These are phyloP conservation scores for Hypothenemus hampei DNA, from an alignment of 1,140 invertebrate genomes.

Conservation along the genomic window DNA sequence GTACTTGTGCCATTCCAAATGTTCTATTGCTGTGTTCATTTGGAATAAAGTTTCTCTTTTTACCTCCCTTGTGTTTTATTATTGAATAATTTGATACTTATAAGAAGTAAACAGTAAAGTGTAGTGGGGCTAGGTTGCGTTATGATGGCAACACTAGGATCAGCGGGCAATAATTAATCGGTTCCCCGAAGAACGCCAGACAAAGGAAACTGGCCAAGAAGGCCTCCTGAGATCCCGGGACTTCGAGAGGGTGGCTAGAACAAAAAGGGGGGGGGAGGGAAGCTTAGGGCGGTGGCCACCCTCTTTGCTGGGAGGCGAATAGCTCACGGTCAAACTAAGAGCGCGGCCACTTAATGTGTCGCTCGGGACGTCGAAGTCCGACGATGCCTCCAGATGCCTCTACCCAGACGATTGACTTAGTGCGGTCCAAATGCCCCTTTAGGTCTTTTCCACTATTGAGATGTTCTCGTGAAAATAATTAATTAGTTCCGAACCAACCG, in stretches of 20 bases:
- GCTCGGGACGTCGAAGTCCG: slow-evolving; percentile 40
- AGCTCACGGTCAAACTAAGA: slow-evolving; percentile 46
- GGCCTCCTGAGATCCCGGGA: slow-evolving; percentile 37
- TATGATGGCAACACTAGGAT: slow-evolving; percentile 39
- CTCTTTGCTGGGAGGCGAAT: slow-evolving; percentile 41
- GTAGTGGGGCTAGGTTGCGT: slow-evolving; percentile 35
- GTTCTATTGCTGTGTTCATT: too few species aligned
- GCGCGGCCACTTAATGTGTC: slow-evolving; percentile 46
- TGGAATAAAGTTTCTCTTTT: too few species aligned
- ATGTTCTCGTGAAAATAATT: slow-evolving; percentile 18
- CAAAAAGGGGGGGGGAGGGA: slow-evolving; percentile 19
- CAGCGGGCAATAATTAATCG: slow-evolving; percentile 45
- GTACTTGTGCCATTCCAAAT: too few species aligned
- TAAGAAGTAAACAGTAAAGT: slow-evolving; percentile 20
- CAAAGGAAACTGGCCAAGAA: slow-evolving; percentile 41
- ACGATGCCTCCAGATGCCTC: slow-evolving; percentile 16
- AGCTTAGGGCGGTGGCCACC: slow-evolving; percentile 10
- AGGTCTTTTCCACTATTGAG: slow-evolving; percentile 8
- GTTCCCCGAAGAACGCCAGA: slow-evolving; percentile 43
- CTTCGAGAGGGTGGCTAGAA: slow-evolving; percentile 32
- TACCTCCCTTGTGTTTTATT: too few species aligned
- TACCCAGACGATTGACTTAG: slow-evolving; percentile 28
- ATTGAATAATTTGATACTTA: too few species aligned
- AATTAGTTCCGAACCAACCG: slow-evolving; percentile 1
- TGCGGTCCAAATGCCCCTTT: slow-evolving; percentile 23